phyloP scores from a whole-genome alignment of 2,113 vertebrate genomes.

The Platycercus adscitus region DNA sequence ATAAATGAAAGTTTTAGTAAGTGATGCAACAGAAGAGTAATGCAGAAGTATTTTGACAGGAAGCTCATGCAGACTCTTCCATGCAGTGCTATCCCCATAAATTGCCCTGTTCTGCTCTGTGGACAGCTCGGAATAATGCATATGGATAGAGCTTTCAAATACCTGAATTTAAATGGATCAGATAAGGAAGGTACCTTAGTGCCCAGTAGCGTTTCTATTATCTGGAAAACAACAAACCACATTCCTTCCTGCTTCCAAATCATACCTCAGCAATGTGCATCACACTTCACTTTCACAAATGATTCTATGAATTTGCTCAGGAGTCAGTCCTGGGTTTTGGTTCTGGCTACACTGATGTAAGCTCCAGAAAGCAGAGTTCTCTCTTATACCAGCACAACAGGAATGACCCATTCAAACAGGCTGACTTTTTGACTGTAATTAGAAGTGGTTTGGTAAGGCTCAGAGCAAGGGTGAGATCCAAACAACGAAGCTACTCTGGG shows the following conservation, averaged over 20 bases:
- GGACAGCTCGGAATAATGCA: constrained; percentile 25
- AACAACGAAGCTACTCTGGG: not conserved
- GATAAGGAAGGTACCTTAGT: constrained; percentile 55
- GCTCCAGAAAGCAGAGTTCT: not conserved
- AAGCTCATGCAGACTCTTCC: constrained; percentile 80
- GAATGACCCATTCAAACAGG: not conserved
- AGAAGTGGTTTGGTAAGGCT: not conserved
- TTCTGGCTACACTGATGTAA: constrained; percentile 49
- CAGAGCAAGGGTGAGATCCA: not conserved
- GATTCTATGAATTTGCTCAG: not conserved
- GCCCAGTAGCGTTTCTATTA: constrained; percentile 51
- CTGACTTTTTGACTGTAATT: not conserved
- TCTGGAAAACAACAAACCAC: constrained; percentile 59
- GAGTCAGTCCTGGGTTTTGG: not conserved
- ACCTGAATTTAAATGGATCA: constrained; percentile 58
- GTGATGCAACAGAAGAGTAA: constrained; percentile 56
- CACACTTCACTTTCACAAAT: constrained; percentile 28
- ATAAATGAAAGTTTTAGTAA: constrained; percentile 59
- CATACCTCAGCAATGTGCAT: not conserved
- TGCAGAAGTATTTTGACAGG: constrained; percentile 24
- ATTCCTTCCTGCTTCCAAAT: constrained; percentile 53
- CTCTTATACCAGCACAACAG: not conserved
- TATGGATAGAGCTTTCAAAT: constrained; percentile 24
- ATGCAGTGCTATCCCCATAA: constrained; percentile 58
- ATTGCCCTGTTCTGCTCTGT: constrained; percentile 44